These are phyloP conservation scores for Chaitophorus viminalis DNA, from an alignment of 2,888 invertebrate genomes.

Conservation along the genomic window DNA sequence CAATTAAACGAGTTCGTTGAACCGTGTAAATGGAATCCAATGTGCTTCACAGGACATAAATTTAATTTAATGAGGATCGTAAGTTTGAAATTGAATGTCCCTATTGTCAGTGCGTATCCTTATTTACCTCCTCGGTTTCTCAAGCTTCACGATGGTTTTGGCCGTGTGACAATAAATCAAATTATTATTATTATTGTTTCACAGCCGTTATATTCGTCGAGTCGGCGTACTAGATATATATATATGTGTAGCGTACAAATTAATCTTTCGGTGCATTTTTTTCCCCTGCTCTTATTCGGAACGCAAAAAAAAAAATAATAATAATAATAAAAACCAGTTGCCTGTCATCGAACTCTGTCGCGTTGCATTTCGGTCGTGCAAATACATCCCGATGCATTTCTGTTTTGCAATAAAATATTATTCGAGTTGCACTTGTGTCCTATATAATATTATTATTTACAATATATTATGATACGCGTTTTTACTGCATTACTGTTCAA, in stretches of 20 bases:
- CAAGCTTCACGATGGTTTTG: neutral
- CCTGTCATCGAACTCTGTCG: neutral
- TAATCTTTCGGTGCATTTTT: neutral
- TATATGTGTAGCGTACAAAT: neutral
- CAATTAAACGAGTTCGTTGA: conserved; percentile 52
- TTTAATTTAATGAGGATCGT: conserved; percentile 48
- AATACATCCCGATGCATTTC: neutral
- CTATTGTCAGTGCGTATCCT: conserved; percentile 29
- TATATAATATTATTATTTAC: neutral
- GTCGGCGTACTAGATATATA: neutral
- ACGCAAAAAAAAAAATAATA: neutral
- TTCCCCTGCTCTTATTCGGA: neutral
- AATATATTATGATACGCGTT: neutral
- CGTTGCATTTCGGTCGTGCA: conserved; percentile 13
- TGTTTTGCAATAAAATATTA: neutral
- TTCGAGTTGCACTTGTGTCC: conserved; percentile 33
- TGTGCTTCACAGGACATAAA: conserved; percentile 38
- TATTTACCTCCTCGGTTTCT: neutral
- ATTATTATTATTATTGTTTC: conserved; percentile 20
- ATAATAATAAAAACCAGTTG: neutral
- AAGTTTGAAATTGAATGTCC: conserved; percentile 39
- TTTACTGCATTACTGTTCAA: neutral
- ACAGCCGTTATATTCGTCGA: neutral
- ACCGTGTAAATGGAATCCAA: conserved; percentile 18
- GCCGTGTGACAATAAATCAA: conserved; percentile 46